Evolutionary conservation across 2,888 invertebrate genomes (phyloP).

Genomic region (Anodontia alba): DNA sequence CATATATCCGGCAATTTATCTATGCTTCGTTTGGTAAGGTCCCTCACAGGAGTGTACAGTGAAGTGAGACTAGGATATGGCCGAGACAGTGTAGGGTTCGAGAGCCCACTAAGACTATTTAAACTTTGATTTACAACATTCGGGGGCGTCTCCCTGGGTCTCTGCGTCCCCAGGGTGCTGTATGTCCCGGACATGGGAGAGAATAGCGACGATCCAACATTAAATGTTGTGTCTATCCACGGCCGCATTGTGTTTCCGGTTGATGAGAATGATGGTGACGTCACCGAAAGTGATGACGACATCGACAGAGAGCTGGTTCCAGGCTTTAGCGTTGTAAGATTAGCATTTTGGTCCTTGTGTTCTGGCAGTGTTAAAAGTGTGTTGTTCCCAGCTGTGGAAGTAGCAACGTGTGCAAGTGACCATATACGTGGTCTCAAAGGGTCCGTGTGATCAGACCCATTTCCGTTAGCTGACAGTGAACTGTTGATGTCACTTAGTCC

Average conservation of each 20-base stretch:
- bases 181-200: conserved; percentile 58
- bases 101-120: conserved; percentile 62
- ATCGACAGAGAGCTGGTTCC: conserved; percentile 53
- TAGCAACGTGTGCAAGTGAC: conserved; percentile 83
- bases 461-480: conserved; percentile 68
- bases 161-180: conserved; percentile 51
- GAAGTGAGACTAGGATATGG: conserved; percentile 67
- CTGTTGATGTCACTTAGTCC: conserved; percentile 79
- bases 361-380: conserved; percentile 39
- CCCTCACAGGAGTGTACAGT: conserved; percentile 65
- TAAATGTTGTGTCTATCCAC: conserved; percentile 52
- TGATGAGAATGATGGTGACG: conserved; percentile 56
- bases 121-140: conserved; percentile 59
- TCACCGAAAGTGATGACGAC: conserved; percentile 49
- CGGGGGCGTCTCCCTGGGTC: conserved; percentile 57
- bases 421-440: conserved; percentile 79
- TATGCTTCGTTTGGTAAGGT: conserved; percentile 54
- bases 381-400: conserved; percentile 71
- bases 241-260: conserved; percentile 59
- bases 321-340: conserved; percentile 61
- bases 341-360: conserved; percentile 65
- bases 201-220: conserved; percentile 55
- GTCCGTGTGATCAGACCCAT: conserved; percentile 58
- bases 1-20: conserved; percentile 58
- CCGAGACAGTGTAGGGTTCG: conserved; percentile 58